These are phyloP conservation scores for Leuciscus idus DNA, from an alignment of 2,113 vertebrate species.

Conservation along the genomic window DNA sequence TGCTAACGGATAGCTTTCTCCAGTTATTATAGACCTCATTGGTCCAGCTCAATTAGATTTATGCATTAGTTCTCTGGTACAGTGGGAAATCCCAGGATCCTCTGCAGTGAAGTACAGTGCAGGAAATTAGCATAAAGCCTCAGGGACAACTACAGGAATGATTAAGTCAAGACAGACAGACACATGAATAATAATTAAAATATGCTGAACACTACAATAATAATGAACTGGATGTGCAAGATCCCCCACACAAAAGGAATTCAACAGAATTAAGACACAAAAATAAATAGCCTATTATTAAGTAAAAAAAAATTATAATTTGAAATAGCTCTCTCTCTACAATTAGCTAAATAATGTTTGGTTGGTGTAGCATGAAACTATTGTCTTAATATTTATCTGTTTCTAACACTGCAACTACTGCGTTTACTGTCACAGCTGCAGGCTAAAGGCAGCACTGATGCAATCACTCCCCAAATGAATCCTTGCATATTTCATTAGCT, in stretches of 20 bases:
- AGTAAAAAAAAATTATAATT: not conserved
- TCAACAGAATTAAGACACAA: not conserved
- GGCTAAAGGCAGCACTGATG: conserved; percentile 23
- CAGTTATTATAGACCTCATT: not conserved
- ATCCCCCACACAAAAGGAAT: not conserved
- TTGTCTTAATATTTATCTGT: not conserved
- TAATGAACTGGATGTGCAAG: not conserved
- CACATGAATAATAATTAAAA: conserved; percentile 23
- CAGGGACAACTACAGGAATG: conserved; percentile 7
- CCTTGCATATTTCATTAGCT: conserved; percentile 31
- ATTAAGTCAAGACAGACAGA: conserved; percentile 4
- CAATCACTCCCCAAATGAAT: conserved; percentile 24
- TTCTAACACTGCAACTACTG: not conserved
- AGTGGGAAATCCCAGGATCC: conserved; percentile 4
- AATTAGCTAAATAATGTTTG: not conserved
- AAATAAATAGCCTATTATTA: not conserved
- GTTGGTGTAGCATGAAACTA: not conserved
- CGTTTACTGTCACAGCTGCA: not conserved
- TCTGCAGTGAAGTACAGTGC: conserved; percentile 29
- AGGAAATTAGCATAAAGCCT: conserved; percentile 19
- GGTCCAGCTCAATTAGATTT: conserved; percentile 33
- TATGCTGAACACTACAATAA: conserved; percentile 10
- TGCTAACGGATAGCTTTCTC: not conserved
- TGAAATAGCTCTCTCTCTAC: not conserved
- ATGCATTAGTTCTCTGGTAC: conserved; percentile 14